Evolutionary conservation across 2,113 vertebrate genomes (phyloP).

Genomic region (Nothobranchius furzeri): DNA sequence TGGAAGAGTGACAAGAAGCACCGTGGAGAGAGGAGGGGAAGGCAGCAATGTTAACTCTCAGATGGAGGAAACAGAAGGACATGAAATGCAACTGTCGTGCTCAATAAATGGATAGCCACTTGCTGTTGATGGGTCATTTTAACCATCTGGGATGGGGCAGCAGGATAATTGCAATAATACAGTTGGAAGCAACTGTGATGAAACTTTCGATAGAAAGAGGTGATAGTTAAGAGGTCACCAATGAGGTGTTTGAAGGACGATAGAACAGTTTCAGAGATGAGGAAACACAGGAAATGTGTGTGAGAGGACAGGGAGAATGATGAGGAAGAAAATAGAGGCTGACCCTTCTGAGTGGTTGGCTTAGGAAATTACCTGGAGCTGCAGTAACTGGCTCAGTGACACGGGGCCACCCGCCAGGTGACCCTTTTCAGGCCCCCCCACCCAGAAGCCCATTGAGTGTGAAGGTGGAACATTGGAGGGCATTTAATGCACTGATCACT

Average conservation of each 20-base stretch:
- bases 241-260: constrained; percentile 20
- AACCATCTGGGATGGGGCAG: constrained; percentile 37
- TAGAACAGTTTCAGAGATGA: constrained; percentile 8
- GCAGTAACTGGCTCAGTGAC: constrained; percentile 47
- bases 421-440: constrained; percentile 33
- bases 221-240: constrained; percentile 40
- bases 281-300: constrained; percentile 5
- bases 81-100: constrained; percentile 28
- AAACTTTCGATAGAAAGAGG: constrained; percentile 22
- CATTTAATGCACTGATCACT: constrained; percentile 38
- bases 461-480: constrained; percentile 14
- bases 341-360: constrained; percentile 47
- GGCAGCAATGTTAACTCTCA: constrained; percentile 13
- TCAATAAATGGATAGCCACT: constrained; percentile 4
- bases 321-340: constrained; percentile 38
- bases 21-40: background rate
- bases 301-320: constrained; percentile 8
- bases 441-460: background rate
- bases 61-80: constrained; percentile 30
- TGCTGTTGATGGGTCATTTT: constrained; percentile 13
- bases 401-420: constrained; percentile 21
- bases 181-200: constrained; percentile 16
- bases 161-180: constrained; percentile 50
- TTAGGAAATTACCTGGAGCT: constrained; percentile 55
- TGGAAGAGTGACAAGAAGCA: constrained; percentile 4